Conservation (phyloP, 2,888 invertebrate genomes). For the Cecidostiba fungosa region DNA sequence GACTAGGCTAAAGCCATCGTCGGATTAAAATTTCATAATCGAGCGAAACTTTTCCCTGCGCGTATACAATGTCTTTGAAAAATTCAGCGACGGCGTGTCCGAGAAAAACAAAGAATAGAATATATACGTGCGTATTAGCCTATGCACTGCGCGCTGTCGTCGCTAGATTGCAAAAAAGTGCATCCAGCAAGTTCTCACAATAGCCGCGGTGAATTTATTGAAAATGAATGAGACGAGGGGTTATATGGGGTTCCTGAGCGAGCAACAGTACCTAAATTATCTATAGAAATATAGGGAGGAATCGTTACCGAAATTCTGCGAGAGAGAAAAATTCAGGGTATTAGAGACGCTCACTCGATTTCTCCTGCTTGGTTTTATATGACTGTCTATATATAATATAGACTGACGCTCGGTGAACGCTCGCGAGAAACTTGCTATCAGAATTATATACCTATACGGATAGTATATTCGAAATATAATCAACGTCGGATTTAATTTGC, state of each 20-base stretch:
- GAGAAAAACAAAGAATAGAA: conserved; percentile 7
- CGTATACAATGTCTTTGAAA: conserved; percentile 19
- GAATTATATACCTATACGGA: not conserved
- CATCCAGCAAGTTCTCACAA: not conserved
- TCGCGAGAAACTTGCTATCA: no score
- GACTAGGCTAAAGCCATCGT: conserved; percentile 4
- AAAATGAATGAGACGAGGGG: conserved; percentile 13
- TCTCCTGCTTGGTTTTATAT: no score
- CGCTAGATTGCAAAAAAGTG: not conserved
- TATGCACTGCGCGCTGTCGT: no score
- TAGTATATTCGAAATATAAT: not conserved
- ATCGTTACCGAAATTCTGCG: no score
- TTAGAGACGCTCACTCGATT: no score
- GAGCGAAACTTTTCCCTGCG: not conserved
- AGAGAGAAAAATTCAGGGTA: no score
- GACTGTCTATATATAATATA: not conserved
- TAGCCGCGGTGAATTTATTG: not conserved
- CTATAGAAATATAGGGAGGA: no score
- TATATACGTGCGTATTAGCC: no score
- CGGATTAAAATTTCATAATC: conserved; percentile 1
- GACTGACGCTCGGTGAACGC: no score
- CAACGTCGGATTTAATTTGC: not conserved
- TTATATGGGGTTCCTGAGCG: no score
- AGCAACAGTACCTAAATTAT: no score
- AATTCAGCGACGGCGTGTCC: not conserved